Base-by-base conservation (phyloP, 2,888 invertebrate genomes). In the Andrena haemorrhoa region DNA sequence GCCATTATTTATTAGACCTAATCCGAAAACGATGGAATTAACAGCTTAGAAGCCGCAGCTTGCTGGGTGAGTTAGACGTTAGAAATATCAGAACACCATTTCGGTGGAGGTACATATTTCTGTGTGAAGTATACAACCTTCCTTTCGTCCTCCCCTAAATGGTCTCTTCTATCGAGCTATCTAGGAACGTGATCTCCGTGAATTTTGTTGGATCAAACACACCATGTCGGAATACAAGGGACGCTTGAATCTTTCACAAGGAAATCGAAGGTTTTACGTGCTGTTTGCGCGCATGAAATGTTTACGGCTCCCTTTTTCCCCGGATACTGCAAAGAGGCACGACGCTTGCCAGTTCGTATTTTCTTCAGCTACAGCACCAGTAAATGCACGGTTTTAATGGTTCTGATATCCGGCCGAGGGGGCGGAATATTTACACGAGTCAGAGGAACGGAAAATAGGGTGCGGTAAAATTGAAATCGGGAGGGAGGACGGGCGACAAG, bases 401-500 rank as follows among this genome's bases (percentile, higher is more conserved):
- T 60, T 49, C 26, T 6, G 23, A 26, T 49, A 47, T 12, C n/a
- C 16, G 4, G 12, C 16, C 2, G 61, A 12, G n/a, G 12, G 35
- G 31, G 7, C 35, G 64, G 51, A 69, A 68, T 58, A 29, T 60
- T 79, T 79, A 41, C 26, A 66, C 47, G 35, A 68, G 7, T 33
- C 8, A 0, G 35, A 33, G 47, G 12, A 16, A 47, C 33, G 51
- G 47, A 29, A 78, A 80, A 72, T 72, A 35, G 71, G 72, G 16
- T 61, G 33, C 8, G 35, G 29, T 49, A 47, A 56, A 71, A 63
- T 71, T 80, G 66, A 56, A 68, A 80, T 66, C 78, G 77, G 6
- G 8, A n/a, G 20, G 53, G 31, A 51, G 29, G 47, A 33, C 16
- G 26, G 53, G n/a, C 53, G 33, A 35, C 47, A 53, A 35, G 63